Conservation (phyloP, 2,113 vertebrate species). For the Corvus moneduloides region DNA sequence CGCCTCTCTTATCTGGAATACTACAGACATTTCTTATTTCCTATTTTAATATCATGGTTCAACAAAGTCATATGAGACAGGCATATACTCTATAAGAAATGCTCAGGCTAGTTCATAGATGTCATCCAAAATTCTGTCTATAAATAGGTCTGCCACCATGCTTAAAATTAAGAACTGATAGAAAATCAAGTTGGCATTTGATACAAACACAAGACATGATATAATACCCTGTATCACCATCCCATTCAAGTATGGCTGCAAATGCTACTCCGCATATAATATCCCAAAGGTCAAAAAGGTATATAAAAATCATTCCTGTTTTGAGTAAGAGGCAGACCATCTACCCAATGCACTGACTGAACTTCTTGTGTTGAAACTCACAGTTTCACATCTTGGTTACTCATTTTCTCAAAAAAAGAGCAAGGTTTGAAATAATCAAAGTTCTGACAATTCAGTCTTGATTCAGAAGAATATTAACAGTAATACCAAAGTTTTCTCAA, state of each 20-base stretch:
- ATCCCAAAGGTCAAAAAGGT: neutral
- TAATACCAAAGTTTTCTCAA: neutral
- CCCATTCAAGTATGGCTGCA: neutral
- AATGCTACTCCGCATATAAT: neutral
- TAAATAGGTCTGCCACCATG: neutral
- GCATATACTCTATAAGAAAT: neutral
- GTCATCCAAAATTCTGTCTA: neutral
- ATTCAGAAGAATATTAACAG: neutral
- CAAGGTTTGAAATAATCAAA: neutral
- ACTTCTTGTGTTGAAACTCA: neutral
- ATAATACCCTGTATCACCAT: neutral
- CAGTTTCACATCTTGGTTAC: fast-evolving
- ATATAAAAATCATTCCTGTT: neutral
- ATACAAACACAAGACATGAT: neutral
- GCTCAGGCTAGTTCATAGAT: neutral
- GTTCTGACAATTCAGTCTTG: neutral
- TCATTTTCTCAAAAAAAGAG: neutral
- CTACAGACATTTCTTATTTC: neutral
- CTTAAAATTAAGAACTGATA: neutral
- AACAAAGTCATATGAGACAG: neutral
- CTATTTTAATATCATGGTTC: neutral
- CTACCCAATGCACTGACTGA: neutral
- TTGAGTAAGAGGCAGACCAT: neutral
- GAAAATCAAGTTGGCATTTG: neutral
- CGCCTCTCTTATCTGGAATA: neutral